A percentile compares a stretch with the other conserved stretches of the same genome.
Evolutionary conservation across 2,797 vertebrate genomes (phyloP).

Genomic region (Artibeus jamaicensis): DNA sequence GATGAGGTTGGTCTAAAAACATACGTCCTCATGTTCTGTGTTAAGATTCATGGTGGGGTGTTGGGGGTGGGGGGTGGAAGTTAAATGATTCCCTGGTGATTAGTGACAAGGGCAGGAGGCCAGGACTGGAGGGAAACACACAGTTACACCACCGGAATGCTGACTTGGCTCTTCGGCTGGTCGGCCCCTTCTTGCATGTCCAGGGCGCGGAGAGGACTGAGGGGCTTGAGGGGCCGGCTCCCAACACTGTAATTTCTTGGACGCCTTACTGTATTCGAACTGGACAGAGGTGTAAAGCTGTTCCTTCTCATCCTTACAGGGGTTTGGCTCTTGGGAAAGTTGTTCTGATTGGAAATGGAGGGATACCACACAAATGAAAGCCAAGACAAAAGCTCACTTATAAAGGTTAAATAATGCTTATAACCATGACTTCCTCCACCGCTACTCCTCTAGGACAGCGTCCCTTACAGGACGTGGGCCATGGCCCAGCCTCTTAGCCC

Average conservation of each 20-base stretch:
- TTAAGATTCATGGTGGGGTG: neutral
- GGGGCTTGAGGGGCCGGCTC: conserved; percentile 91
- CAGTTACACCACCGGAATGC: conserved; percentile 83
- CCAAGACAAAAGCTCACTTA: conserved; percentile 51
- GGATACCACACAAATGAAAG: conserved; percentile 81
- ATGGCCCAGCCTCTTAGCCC: neutral
- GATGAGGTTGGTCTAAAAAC: conserved; percentile 23
- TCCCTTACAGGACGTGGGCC: neutral
- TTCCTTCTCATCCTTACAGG: conserved; percentile 92
- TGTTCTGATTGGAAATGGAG: conserved; percentile 86
- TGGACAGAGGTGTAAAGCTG: conserved; percentile 97
- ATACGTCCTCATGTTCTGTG: neutral
- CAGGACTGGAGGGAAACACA: conserved; percentile 57
- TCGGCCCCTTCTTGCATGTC: conserved; percentile 88
- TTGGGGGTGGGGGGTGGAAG: accelerated
- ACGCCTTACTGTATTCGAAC: conserved; percentile 92
- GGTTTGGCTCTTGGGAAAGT: conserved; percentile 84
- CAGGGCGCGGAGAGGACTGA: conserved; percentile 84
- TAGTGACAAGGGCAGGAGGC: conserved; percentile 66
- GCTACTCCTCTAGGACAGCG: neutral
- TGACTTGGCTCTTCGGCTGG: conserved; percentile 89
- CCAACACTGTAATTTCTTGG: conserved; percentile 95
- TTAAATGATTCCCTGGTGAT: conserved; percentile 15
- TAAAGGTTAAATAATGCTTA: neutral
- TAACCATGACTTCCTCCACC: conserved; percentile 28